Base-by-base conservation (phyloP, 2,797 vertebrate genomes). In the Coccyzus lansbergi region DNA sequence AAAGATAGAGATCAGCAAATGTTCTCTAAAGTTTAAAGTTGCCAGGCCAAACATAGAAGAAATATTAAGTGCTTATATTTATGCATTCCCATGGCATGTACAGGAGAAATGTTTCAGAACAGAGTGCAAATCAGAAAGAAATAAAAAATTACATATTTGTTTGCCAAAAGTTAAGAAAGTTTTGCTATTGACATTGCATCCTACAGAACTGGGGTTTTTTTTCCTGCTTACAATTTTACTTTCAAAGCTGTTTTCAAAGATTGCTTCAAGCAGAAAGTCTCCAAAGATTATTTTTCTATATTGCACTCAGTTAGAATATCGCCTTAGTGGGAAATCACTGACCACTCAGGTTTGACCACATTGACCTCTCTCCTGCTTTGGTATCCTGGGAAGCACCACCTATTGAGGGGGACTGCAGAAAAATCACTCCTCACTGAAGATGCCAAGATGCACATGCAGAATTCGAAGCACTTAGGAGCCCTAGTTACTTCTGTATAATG, bases 211-310 rank as follows among this genome's bases (percentile, higher is more conserved):
- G 25, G 0, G 0, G 1, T 4, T 8, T n/a, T n/a, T 20, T 74
- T 70, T 38, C 8, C n/a, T 83, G 9, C 31, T 68, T 78, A 40
- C 16, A 78, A 44, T 67, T 86, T 70, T 77, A 84, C 14, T 90
- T 81, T 71, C 56, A 78, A 86, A 86, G n/a, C 19, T 81, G 7
- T 86, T 92, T 95, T 77, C 44, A 77, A 53, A 72, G 44, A 9
- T 63, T 36, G 5, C 19, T 34, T 10, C 15, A 49, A 14, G 9
- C 7, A 62, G n/a, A 77, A 77, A 56, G 3, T 29, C 34, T 36
- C 34, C 18, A 67, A 38, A 48, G 4, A 38, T 21, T 3, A 29
- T 12, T 68, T 75, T 92, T 75, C 24, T 64, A 2, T 68, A 20
- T 44, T 65, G 7, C 11, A 60, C 84, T 60, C 70, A 56, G 36